Evolutionary conservation across 1,140 invertebrate species (phyloP).

Genomic region (Caenorhabditis tropicalis): DNA sequence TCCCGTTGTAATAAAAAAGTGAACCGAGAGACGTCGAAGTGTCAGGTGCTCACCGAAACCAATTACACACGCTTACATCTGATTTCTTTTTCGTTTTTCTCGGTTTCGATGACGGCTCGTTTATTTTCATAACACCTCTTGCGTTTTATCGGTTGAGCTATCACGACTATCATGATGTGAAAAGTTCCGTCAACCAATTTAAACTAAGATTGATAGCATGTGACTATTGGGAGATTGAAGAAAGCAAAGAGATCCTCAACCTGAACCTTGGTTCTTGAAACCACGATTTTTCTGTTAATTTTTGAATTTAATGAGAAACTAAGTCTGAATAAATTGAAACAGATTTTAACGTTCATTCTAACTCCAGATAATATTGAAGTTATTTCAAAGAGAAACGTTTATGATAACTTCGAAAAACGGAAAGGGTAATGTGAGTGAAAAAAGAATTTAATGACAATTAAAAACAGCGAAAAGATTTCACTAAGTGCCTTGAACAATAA

Average conservation of each 20-base stretch:
- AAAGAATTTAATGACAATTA: background rate
- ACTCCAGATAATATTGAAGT: too few species aligned
- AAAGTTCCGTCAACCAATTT: constrained; percentile 2
- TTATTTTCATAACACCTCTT: constrained; percentile 40
- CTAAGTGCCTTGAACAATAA: background rate
- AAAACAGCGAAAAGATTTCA: background rate
- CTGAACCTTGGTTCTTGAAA: too few species aligned
- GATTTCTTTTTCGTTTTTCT: constrained; percentile 17
- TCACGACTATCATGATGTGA: background rate
- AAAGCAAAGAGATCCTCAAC: background rate
- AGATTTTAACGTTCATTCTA: too few species aligned
- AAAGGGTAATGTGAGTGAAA: background rate
- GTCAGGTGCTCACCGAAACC: constrained; percentile 23
- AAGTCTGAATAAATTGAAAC: too few species aligned
- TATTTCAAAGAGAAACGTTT: too few species aligned
- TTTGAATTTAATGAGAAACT: too few species aligned
- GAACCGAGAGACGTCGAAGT: constrained; percentile 35
- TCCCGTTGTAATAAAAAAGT: constrained; percentile 21
- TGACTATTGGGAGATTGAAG: background rate
- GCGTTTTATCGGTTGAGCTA: constrained; percentile 28
- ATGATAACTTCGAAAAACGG: too few species aligned
- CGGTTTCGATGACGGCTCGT: constrained; percentile 26
- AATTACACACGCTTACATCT: constrained; percentile 21
- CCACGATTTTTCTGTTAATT: too few species aligned
- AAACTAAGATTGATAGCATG: constrained; percentile 27